Percentiles rank a stretch among this genome's conserved stretches.
These are phyloP conservation scores for Pangasianodon gigas DNA, from an alignment of 2,113 vertebrate genomes.

Conservation along the genomic window DNA sequence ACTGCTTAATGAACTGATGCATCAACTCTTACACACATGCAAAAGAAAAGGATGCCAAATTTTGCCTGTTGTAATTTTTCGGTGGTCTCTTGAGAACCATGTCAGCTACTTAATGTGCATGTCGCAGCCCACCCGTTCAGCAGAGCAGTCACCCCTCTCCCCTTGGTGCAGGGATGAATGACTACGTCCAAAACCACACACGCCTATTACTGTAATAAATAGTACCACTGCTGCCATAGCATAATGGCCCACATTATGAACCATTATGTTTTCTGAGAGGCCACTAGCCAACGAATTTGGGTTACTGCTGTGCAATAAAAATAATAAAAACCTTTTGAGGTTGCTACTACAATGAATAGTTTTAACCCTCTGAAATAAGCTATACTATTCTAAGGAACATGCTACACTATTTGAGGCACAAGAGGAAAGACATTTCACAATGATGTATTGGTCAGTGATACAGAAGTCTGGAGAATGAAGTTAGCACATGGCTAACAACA, in stretches of 20 bases:
- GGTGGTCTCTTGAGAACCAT: conserved; percentile 58
- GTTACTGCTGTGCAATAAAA: background rate
- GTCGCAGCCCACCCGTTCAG: conserved; percentile 43
- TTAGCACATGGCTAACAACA: background rate
- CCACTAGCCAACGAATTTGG: background rate
- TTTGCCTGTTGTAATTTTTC: conserved; percentile 51
- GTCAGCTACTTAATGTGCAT: conserved; percentile 65
- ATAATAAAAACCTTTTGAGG: background rate
- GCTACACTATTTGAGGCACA: background rate
- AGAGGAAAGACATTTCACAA: background rate
- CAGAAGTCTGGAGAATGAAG: background rate
- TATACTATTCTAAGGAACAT: background rate
- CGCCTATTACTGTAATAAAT: conserved; percentile 38
- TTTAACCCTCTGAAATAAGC: background rate
- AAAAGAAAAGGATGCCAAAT: conserved; percentile 56
- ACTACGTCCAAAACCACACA: conserved; percentile 13
- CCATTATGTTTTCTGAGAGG: conserved; percentile 1
- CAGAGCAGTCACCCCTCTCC: conserved; percentile 38
- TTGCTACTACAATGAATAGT: background rate
- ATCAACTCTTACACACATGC: conserved; percentile 42
- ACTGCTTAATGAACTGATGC: conserved; percentile 46
- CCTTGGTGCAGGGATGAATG: conserved; percentile 48
- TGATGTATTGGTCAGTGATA: background rate
- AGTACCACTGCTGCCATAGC: conserved; percentile 12
- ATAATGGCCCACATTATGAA: background rate